These are phyloP conservation scores for Temnothorax nylanderi DNA, from an alignment of 1,140 invertebrate species.

Conservation along the genomic window DNA sequence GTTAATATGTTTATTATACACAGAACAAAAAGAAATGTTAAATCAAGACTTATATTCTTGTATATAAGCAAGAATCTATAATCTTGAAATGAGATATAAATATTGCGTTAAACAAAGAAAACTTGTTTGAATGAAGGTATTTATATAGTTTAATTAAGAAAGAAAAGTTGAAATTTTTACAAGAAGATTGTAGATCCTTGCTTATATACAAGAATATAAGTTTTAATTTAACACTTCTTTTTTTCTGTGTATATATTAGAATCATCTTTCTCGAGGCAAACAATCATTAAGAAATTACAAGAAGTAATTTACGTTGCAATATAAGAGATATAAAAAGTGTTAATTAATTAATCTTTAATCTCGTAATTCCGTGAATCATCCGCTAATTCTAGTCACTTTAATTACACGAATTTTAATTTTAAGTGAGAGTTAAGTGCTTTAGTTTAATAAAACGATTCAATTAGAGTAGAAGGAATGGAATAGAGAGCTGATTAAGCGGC, in stretches of 20 bases:
- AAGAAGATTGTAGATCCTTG: too few relatives aligned
- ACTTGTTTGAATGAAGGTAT: too few relatives aligned
- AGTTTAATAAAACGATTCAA: conserved; percentile 49
- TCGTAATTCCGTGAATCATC: not conserved
- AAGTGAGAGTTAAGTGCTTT: conserved; percentile 23
- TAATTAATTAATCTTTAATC: conserved; percentile 11
- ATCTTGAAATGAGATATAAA: too few relatives aligned
- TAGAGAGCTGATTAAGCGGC: conserved; percentile 41
- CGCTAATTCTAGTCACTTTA: not conserved
- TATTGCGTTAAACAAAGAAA: too few relatives aligned
- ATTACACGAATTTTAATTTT: conserved; percentile 34
- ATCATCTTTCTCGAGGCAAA: not conserved
- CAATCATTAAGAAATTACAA: not conserved
- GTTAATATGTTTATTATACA: not conserved
- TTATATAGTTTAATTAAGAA: too few relatives aligned
- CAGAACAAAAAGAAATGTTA: not conserved
- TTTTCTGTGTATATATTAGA: not conserved
- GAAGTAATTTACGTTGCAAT: not conserved
- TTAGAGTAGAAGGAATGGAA: conserved; percentile 27
- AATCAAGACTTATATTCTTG: too few relatives aligned
- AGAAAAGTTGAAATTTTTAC: too few relatives aligned
- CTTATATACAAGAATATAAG: too few relatives aligned
- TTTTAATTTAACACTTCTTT: too few relatives aligned
- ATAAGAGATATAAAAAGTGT: not conserved
- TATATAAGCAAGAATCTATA: too few relatives aligned